Base-by-base conservation (phyloP, 2,888 invertebrate species). In the Phlogophora meticulosa region DNA sequence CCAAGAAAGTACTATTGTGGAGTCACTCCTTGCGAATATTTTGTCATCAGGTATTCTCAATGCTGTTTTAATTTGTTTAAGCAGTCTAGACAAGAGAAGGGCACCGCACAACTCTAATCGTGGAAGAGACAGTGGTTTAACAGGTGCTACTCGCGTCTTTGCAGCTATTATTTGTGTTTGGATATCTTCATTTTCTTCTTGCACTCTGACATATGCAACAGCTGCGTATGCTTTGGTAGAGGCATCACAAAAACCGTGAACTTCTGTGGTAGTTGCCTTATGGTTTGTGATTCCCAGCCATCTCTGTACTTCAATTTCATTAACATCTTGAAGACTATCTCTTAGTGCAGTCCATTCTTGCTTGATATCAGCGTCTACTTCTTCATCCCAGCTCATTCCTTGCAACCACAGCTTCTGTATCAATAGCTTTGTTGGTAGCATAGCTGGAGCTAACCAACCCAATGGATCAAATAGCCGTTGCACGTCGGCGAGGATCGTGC, bases 181-280 rank as follows among this genome's bases (percentile, higher is more conserved):
- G 13, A 32, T 24, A 11, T 38, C 56, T n/a, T 40, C 13, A n/a
- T 22, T 42, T 11, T 42, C 38, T 10, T 15, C 11, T 22, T 24
- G 7, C 7, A 45, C 42, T 43, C 63, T 32, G 5, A 58, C 10
- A 15, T 63, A 69, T 32, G 62, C 68, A 46, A 67, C 61, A 45
- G 68, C 68, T 7, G 42, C 62, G 22, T 63, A 69, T 3, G 68
- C 68, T 43, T 55, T 58, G 4, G 17, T 48, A 15, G 68, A 69
- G 3, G 68, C 58, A 55, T 69, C 68, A 38, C 58, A 55, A 38
- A 58, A 69, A 7, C 62, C 63, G 38, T 69, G 68, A n/a, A 69
- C 32, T 22, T 42, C 40, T 20, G 48, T 38, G 38, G 42, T 46
- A 5, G 40, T 11, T 20, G 1, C 20, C 5, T 17, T 45, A 9